A percentile compares a stretch with the other conserved stretches of the same genome.
phyloP scores from a whole-genome alignment of 2,888 invertebrate genomes.

The Heteromurus nitidus region DNA sequence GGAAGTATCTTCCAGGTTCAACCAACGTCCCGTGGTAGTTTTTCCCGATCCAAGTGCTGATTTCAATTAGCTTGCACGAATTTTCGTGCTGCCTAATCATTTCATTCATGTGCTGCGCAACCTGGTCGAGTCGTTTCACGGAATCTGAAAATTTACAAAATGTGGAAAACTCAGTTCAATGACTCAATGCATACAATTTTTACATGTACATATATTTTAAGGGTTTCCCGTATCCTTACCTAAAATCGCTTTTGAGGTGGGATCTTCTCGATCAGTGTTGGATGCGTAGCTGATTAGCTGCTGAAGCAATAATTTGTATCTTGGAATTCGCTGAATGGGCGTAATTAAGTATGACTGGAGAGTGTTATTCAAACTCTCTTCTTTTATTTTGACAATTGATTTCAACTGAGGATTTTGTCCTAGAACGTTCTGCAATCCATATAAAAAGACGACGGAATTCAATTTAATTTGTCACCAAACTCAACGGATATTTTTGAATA shows the following conservation, averaged over 20 bases:
- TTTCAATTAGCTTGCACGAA: conserved; percentile 81
- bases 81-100: conserved; percentile 85
- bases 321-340: conserved; percentile 86
- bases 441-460: neutral
- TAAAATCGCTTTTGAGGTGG: conserved; percentile 63
- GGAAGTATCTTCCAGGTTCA: conserved; percentile 69
- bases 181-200: no score
- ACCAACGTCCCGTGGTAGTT: conserved; percentile 68
- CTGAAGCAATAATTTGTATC: conserved; percentile 84
- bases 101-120: conserved; percentile 84
- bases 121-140: conserved; percentile 81
- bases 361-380: conserved; percentile 81
- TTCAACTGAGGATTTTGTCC: conserved; percentile 54
- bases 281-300: conserved; percentile 77
- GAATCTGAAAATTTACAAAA: conserved; percentile 78
- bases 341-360: conserved; percentile 84
- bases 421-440: conserved; percentile 50
- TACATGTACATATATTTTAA: neutral
- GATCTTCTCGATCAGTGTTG: conserved; percentile 56
- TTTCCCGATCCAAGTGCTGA: conserved; percentile 76
- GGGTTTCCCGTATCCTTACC: no score
- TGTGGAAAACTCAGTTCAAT: no score
- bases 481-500: neutral
- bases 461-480: neutral
- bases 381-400: conserved; percentile 64